Base-by-base conservation (phyloP, 1,140 invertebrate species). In the Hypothenemus hampei region DNA sequence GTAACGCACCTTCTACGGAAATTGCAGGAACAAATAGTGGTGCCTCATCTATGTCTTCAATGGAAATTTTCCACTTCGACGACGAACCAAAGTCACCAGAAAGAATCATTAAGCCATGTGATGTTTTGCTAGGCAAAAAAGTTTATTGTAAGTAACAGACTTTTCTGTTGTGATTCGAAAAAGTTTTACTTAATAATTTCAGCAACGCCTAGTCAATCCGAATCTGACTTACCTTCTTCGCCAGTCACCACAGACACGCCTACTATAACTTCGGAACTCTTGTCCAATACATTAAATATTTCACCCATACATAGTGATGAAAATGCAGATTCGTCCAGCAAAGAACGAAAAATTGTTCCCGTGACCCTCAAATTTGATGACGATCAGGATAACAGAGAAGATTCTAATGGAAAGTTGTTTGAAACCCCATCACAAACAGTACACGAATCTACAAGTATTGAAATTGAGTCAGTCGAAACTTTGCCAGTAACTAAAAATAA, bases 261-360 rank as follows among this genome's bases (percentile, higher is more conserved):
- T 29, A 69, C 73, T 39, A 72, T 74, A 60, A 77, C 74, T 60
- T 62, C 68, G 54, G 77, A 79, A 63, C 73, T 80, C 26, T 63
- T 78, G 10, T 74, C 77, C 64, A 74, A 73, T 40, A 80, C 77
- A 8, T 52, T 71, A 19, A 74, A 79, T 64, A 78, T 80, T 64
- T 80, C 78, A 0, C 78, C 78, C 2, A 80, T 80, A 49, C 73
- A 73, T 67, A 35, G 19, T 23, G 20, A 16, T 8, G 35, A 31
- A 8, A 37, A 48, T 5, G 41, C 37, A 21, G 13, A 21, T 7
- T 13, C 22, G 8, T 18, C 41, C 8, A 19, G 36, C 10, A 33
- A 35, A 3, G 3, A 18, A n/a, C 19, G 29, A 20, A 48, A 44
- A 39, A 19, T 57, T 1, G 39, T 57, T 8, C 55, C 48, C 11